phyloP scores from a whole-genome alignment of 2,113 vertebrate genomes.

The Pitta sordida region DNA sequence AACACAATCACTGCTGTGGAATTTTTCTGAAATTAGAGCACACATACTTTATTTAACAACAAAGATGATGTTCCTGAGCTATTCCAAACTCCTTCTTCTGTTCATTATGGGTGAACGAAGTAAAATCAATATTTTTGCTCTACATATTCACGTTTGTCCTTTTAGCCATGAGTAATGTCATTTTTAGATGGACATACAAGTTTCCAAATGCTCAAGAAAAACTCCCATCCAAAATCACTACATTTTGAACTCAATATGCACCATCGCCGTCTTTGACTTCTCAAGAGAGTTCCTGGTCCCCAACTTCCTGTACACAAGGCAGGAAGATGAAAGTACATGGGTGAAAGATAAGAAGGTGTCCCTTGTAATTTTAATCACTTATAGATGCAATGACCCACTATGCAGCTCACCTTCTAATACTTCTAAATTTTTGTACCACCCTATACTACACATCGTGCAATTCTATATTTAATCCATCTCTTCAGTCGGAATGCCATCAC shows the following conservation, averaged over 20 bases:
- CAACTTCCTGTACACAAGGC: not conserved
- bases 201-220: not conserved
- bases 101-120: not conserved
- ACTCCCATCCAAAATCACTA: not conserved
- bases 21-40: not conserved
- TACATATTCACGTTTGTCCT: not conserved
- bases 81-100: not conserved
- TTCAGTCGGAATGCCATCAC: not conserved
- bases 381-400: not conserved
- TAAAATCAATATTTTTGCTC: not conserved
- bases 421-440: not conserved
- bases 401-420: not conserved
- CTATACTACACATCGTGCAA: not conserved
- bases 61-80: not conserved
- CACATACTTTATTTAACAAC: not conserved
- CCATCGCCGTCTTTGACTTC: not conserved
- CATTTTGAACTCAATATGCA: not conserved
- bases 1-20: not conserved
- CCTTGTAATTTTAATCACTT: not conserved
- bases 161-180: not conserved
- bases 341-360: not conserved
- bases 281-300: not conserved
- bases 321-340: not conserved
- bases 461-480: slow-evolving; percentile 32
- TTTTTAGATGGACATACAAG: not conserved